Conservation (phyloP, 1,140 invertebrate species). For the Sycophaga agraensis region DNA sequence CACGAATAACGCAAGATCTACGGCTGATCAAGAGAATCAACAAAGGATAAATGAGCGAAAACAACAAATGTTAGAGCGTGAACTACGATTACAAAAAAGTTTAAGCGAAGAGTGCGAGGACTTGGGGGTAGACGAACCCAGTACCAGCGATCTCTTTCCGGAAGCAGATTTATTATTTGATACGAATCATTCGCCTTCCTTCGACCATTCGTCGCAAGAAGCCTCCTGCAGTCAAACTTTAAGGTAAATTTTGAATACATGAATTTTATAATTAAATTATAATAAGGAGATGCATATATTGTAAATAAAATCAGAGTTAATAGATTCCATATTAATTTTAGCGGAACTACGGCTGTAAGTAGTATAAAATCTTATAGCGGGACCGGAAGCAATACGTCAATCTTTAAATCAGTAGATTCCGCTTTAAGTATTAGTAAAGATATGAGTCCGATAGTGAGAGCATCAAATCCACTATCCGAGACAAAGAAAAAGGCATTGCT, state of each 20-base stretch:
- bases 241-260: neutral
- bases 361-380: constrained; percentile 18
- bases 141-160: constrained; percentile 74
- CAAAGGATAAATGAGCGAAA: constrained; percentile 45
- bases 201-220: constrained; percentile 54
- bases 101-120: constrained; percentile 77
- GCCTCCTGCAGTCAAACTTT: constrained; percentile 51
- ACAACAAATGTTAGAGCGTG: constrained; percentile 60
- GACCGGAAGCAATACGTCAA: constrained; percentile 31
- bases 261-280: constrained; percentile 17
- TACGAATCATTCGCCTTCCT: constrained; percentile 57
- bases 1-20: constrained; percentile 37
- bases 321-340: neutral
- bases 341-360: constrained; percentile 4
- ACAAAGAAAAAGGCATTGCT: constrained; percentile 38
- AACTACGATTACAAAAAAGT: constrained; percentile 66
- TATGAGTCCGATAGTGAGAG: constrained; percentile 41
- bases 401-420: constrained; percentile 51
- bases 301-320: too few species aligned
- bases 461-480: constrained; percentile 37
- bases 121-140: constrained; percentile 74
- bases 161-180: constrained; percentile 73
- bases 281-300: neutral
- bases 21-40: constrained; percentile 11
- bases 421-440: constrained; percentile 49